Base-by-base conservation (phyloP, 2,888 invertebrate species). In the Drepanosiphum platanoidis region DNA sequence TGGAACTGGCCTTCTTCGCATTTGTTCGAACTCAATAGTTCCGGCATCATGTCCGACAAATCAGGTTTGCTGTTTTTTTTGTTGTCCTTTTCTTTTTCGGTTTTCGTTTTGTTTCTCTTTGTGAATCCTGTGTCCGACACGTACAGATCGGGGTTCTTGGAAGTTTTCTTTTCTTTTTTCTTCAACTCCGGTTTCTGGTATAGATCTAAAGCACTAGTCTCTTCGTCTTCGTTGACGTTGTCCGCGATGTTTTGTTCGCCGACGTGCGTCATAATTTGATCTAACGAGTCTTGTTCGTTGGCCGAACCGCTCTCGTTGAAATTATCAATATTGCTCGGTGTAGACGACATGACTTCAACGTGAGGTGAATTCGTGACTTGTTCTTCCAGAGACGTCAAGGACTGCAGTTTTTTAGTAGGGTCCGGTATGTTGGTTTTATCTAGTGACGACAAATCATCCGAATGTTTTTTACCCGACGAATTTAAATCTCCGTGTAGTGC, bases 1-100 rank as follows among this genome's bases (percentile, higher is more conserved):
- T 92, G 92, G 88, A 92, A 93, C 88, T 93, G 92, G 0, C 92
- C 92, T 66, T 72, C 68, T 64, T 81, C 64, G 27, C 86, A 86
- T 27, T 88, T 86, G 15, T 39, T 72, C 4, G 30, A 9, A 42
- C 9, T 61, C 0, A 86, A 83, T 27, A 80, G 87, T 27, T 87
- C 86, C 7, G 74, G 52, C 58, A 68, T 66, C n/a, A 61, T 4
- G 8, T 84, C 84, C 22, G n/a, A 30, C 15, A 11, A 4, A 52
- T 64, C 70, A 8, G 39, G 42, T 32, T 74, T 71, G 18, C 58
- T 74, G n/a, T 72, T 58, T 66, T 86, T 87, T 80, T 84, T 81
- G 30, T 74, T 86, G 77, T 84, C 81, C 42, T 83, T 87, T 52
- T 80, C 86, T 34, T 83, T 87, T 52, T 80, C 86, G 30, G 77